A percentile compares a stretch with the other conserved stretches of the same genome.
phyloP scores from a whole-genome alignment of 1,140 invertebrate species.

The Phenacoccus solenopsis region DNA sequence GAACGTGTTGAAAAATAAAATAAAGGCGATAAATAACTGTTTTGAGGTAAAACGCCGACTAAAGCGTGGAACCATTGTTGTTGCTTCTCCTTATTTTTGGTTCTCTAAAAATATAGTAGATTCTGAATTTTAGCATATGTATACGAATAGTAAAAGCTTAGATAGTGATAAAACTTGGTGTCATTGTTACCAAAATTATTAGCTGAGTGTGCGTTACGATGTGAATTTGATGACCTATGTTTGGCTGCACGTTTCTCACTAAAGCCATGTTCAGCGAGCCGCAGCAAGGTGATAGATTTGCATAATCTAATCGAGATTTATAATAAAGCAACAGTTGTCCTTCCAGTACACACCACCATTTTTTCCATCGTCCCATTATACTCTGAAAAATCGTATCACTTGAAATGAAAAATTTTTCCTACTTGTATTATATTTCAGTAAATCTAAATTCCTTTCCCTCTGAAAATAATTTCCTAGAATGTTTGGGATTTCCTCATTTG shows the following conservation, averaged over 20 bases:
- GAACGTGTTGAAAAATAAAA: background rate
- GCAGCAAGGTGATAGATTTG: slow-evolving; percentile 36
- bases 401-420: too few relatives aligned
- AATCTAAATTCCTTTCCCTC: too few relatives aligned
- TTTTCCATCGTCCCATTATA: slow-evolving; percentile 37
- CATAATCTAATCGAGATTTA: slow-evolving; percentile 38
- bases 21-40: background rate
- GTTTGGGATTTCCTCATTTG: too few relatives aligned
- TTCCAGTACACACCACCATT: slow-evolving; percentile 41
- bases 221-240: slow-evolving; percentile 26
- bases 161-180: too few relatives aligned
- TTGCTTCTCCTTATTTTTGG: slow-evolving; percentile 31
- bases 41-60: slow-evolving; percentile 22
- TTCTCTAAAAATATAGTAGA: slow-evolving; percentile 34
- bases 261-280: slow-evolving; percentile 40
- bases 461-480: too few relatives aligned
- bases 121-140: too few relatives aligned
- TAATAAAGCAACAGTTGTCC: slow-evolving; percentile 40
- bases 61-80: slow-evolving; percentile 37
- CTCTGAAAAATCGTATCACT: too few relatives aligned
- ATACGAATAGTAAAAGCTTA: too few relatives aligned
- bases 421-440: too few relatives aligned
- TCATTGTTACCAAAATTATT: slow-evolving; percentile 36
- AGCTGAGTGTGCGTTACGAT: slow-evolving; percentile 36
- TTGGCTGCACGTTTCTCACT: slow-evolving; percentile 32